A percentile compares a stretch with the other conserved stretches of the same genome.
phyloP scores from a whole-genome alignment of 2,797 vertebrate species.

The Dromococcyx pavoninus region DNA sequence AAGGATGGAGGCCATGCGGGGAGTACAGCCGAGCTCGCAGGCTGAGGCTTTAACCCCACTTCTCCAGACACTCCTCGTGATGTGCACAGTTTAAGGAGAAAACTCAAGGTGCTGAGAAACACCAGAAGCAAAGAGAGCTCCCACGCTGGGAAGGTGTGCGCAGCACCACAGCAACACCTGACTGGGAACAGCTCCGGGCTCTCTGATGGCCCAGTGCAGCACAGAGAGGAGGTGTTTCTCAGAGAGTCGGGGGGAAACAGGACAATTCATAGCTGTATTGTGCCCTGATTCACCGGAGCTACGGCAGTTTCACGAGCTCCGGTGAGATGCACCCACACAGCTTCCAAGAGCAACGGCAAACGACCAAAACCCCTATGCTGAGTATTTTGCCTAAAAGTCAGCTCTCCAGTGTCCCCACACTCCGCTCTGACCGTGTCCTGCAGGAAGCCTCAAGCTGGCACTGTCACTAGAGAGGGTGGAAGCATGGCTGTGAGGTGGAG shows the following conservation, averaged over 20 bases:
- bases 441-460: not conserved
- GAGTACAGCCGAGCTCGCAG: not conserved
- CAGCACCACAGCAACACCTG: not conserved
- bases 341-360: not conserved
- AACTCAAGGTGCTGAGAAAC: not conserved
- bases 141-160: not conserved
- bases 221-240: not conserved
- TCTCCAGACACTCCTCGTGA: not conserved
- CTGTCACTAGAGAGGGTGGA: not conserved
- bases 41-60: not conserved
- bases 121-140: not conserved
- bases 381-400: not conserved
- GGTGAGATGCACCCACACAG: not conserved
- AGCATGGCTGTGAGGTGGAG: not conserved
- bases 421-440: not conserved
- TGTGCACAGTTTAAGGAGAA: not conserved
- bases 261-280: not conserved
- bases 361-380: not conserved
- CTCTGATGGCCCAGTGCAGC: fast-evolving
- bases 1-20: not conserved
- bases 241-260: not conserved
- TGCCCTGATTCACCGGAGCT: not conserved
- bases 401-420: fast-evolving
- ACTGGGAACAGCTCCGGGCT: not conserved
- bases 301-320: not conserved